A percentile compares a stretch with the other conserved stretches of the same genome.
These are phyloP conservation scores for Ailuropoda melanoleuca DNA, from an alignment of 2,113 vertebrate species.

Conservation along the genomic window DNA sequence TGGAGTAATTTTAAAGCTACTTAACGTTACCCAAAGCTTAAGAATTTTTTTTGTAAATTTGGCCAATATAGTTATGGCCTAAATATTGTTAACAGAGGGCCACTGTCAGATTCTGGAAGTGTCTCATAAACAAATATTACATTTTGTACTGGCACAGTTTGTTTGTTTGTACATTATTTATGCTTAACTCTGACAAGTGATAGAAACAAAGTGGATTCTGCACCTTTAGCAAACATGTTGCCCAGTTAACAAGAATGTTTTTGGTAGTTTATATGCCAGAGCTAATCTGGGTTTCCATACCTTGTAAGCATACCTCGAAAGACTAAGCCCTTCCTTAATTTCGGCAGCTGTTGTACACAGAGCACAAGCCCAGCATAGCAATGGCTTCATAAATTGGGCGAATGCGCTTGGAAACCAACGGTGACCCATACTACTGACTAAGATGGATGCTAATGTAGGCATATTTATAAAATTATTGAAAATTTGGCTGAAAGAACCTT, in stretches of 20 bases:
- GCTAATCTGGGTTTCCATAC: constrained; percentile 51
- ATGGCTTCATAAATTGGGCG: background rate
- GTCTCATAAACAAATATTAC: constrained; percentile 78
- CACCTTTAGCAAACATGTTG: constrained; percentile 80
- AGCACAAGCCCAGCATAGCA: background rate
- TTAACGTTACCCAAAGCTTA: constrained; percentile 54
- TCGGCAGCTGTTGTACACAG: fast-evolving
- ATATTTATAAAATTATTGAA: background rate
- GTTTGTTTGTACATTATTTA: constrained; percentile 79
- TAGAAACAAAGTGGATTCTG: constrained; percentile 74
- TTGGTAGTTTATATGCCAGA: constrained; percentile 54
- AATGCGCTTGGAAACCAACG: background rate
- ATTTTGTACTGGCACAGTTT: constrained; percentile 78
- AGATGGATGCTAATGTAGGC: background rate
- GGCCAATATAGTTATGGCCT: constrained; percentile 78
- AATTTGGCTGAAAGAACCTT: constrained; percentile 8
- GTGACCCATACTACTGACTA: background rate
- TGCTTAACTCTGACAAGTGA: constrained; percentile 78
- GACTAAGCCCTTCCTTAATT: background rate
- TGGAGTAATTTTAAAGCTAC: background rate
- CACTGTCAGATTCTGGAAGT: constrained; percentile 77
- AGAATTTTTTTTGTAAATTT: constrained; percentile 62
- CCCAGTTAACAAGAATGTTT: constrained; percentile 74
- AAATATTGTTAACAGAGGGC: constrained; percentile 78
- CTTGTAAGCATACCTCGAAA: constrained; percentile 32